phyloP scores from a whole-genome alignment of 1,140 invertebrate species.

The Pogonognathellus flavescens region DNA sequence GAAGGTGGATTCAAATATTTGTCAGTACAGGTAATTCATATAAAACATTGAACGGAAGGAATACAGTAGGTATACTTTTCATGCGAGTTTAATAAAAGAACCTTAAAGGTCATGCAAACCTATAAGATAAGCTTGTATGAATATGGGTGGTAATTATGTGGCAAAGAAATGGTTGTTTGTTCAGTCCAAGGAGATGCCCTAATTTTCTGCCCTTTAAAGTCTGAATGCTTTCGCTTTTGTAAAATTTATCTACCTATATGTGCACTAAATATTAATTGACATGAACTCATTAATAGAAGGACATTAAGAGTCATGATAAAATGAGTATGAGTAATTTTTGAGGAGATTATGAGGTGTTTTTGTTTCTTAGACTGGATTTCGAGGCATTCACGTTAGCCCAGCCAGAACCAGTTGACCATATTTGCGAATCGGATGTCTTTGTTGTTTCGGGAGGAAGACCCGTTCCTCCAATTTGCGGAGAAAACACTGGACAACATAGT shows the following conservation, averaged over 20 bases:
- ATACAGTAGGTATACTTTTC: too few species aligned
- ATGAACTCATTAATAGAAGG: too few species aligned
- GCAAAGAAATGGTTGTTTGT: too few species aligned
- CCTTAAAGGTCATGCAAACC: too few species aligned
- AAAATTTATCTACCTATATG: background rate
- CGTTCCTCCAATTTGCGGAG: slow-evolving; percentile 68
- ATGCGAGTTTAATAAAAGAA: too few species aligned
- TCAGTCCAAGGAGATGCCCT: too few species aligned
- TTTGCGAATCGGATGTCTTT: slow-evolving; percentile 67
- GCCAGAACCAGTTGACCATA: slow-evolving; percentile 67
- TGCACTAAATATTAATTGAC: background rate
- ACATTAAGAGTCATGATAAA: too few species aligned
- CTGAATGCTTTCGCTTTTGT: background rate
- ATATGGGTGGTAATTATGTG: too few species aligned
- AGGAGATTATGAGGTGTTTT: slow-evolving; percentile 5
- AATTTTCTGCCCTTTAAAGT: too few species aligned
- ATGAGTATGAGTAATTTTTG: too few species aligned
- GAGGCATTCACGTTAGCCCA: slow-evolving; percentile 67
- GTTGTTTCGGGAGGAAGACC: slow-evolving; percentile 66
- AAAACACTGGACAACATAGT: slow-evolving; percentile 68
- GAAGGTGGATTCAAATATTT: slow-evolving; percentile 82
- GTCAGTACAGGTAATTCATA: slow-evolving; percentile 80
- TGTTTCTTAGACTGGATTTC: slow-evolving; percentile 66
- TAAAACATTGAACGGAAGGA: background rate
- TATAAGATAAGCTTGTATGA: too few species aligned